These are phyloP conservation scores for Cydia pomonella DNA, from an alignment of 1,140 invertebrate genomes.

Conservation along the genomic window DNA sequence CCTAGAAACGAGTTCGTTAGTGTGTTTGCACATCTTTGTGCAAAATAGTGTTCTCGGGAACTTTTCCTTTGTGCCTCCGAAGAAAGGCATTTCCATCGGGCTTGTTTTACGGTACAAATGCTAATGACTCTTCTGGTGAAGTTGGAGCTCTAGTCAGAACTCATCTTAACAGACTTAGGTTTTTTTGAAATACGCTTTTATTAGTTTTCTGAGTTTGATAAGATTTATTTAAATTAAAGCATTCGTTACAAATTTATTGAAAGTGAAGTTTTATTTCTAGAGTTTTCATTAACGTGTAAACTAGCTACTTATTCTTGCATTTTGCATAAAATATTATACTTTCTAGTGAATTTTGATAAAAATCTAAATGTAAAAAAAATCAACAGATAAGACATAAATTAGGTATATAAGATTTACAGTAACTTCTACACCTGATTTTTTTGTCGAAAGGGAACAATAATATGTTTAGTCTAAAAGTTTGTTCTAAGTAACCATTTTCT, in stretches of 20 bases:
- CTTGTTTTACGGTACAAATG: conserved; percentile 31
- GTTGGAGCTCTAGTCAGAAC: not conserved
- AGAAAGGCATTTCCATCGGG: conserved; percentile 30
- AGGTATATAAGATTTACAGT: too few species aligned
- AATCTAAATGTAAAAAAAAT: too few species aligned
- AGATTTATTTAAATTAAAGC: not conserved
- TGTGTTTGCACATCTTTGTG: conserved; percentile 18
- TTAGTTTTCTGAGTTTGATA: conserved; percentile 21
- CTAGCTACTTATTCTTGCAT: too few species aligned
- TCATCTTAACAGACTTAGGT: conserved; percentile 12
- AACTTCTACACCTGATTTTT: too few species aligned
- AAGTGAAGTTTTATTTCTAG: not conserved
- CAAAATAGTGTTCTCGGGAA: conserved; percentile 27
- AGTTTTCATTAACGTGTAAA: too few species aligned
- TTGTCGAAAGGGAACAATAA: too few species aligned
- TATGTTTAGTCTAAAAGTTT: too few species aligned
- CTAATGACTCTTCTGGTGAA: conserved; percentile 14
- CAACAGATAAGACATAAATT: too few species aligned
- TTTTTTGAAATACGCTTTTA: not conserved
- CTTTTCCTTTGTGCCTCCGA: conserved; percentile 19
- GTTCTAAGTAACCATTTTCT: not conserved
- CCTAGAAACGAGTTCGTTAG: conserved; percentile 14
- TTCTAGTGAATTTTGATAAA: too few species aligned
- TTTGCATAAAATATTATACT: too few species aligned
- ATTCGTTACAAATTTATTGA: not conserved